phyloP scores from a whole-genome alignment of 2,113 vertebrate genomes.

The Syngnathus scovelli region DNA sequence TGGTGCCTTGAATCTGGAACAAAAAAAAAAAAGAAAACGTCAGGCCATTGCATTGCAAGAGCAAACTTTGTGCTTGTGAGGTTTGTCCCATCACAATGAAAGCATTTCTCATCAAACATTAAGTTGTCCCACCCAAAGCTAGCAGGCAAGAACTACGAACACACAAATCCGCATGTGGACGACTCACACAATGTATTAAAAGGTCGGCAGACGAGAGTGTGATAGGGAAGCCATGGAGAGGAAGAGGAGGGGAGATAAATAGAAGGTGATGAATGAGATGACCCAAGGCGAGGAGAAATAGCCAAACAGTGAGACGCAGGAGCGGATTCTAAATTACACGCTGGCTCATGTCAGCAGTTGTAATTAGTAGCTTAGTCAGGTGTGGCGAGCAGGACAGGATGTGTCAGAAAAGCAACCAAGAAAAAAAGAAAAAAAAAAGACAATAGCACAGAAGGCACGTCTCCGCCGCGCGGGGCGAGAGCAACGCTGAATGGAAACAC shows the following conservation, averaged over 20 bases:
- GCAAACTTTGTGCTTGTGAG: too few species aligned
- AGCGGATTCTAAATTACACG: conserved; percentile 64
- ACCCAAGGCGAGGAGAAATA: conserved; percentile 47
- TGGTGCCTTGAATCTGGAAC: conserved; percentile 32
- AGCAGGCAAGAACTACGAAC: not conserved
- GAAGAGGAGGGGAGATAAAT: conserved; percentile 42
- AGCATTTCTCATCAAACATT: conserved; percentile 27
- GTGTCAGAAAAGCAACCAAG: conserved; percentile 31
- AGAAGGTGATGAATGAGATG: conserved; percentile 64
- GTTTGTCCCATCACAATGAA: not conserved
- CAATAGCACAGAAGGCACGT: conserved; percentile 14
- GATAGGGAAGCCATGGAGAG: conserved; percentile 38
- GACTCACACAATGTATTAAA: conserved; percentile 29
- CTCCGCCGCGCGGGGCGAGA: conserved; percentile 25
- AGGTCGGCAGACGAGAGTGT: conserved; percentile 20
- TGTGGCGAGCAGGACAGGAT: conserved; percentile 64
- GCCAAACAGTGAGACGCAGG: conserved; percentile 36
- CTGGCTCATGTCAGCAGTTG: conserved; percentile 54
- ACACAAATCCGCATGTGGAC: conserved; percentile 24
- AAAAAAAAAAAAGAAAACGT: not conserved
- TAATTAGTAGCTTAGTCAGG: conserved; percentile 69
- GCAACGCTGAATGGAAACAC: not conserved
- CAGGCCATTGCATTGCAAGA: not conserved
- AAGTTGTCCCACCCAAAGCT: not conserved
- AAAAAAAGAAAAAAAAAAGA: conserved; percentile 2